Conservation (phyloP, 2,797 vertebrate genomes). For the Lutjanus argentimaculatus region DNA sequence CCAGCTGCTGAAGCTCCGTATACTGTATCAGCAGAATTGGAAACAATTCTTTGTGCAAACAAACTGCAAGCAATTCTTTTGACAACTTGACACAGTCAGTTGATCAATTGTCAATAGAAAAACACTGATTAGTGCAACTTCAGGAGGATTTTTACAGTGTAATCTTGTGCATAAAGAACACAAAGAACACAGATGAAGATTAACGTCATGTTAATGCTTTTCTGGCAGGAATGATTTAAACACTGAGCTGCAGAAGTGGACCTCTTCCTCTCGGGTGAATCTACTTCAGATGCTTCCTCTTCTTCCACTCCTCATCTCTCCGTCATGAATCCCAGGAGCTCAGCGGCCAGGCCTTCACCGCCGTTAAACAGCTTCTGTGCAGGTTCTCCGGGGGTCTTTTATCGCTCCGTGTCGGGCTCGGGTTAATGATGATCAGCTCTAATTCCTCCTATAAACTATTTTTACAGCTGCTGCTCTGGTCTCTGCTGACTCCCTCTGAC, state of each 20-base stretch:
- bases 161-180: background rate
- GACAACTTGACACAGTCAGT: background rate
- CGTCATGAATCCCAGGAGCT: slow-evolving; percentile 26
- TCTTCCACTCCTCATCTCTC: slow-evolving; percentile 18
- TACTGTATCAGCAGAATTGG: too few relatives aligned
- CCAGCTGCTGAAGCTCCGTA: too few relatives aligned
- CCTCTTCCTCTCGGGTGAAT: slow-evolving; percentile 4
- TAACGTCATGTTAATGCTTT: background rate
- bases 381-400: slow-evolving; percentile 43
- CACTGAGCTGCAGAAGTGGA: slow-evolving; percentile 4
- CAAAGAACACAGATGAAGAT: too few relatives aligned
- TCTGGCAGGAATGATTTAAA: slow-evolving; percentile 6
- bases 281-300: slow-evolving; percentile 14
- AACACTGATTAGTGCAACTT: background rate
- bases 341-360: background rate
- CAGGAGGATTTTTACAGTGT: too few relatives aligned
- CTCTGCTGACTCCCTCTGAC: slow-evolving; percentile 52
- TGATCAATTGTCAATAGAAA: background rate
- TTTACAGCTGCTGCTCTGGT: slow-evolving; percentile 63
- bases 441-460: slow-evolving; percentile 69
- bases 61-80: background rate
- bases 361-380: slow-evolving; percentile 1
- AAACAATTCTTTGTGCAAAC: too few relatives aligned
- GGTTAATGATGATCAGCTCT: slow-evolving; percentile 65
- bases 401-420: slow-evolving; percentile 33